Evolutionary conservation across 2,113 vertebrate species (phyloP).

Genomic region (Myiopsitta monachus): DNA sequence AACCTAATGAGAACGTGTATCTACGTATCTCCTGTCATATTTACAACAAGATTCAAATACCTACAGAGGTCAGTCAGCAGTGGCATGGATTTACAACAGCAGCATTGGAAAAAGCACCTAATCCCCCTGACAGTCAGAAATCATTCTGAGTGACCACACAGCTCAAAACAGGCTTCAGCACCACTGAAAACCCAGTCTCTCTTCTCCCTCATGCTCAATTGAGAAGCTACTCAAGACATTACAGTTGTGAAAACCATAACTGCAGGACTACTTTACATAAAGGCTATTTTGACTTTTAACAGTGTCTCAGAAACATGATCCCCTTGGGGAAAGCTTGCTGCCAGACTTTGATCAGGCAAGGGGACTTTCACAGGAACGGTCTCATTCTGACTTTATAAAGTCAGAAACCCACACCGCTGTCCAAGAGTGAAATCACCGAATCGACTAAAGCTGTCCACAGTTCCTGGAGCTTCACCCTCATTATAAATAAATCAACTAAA

Average conservation of each 20-base stretch:
- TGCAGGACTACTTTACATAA: neutral
- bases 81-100: neutral
- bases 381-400: neutral
- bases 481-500: neutral
- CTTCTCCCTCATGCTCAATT: neutral
- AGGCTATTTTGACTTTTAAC: neutral
- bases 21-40: neutral
- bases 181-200: neutral
- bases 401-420: neutral
- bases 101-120: neutral
- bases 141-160: neutral
- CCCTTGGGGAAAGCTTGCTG: neutral
- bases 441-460: neutral
- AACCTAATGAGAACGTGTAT: neutral
- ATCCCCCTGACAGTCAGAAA: neutral
- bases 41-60: neutral
- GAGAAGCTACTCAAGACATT: neutral
- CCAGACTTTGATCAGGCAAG: neutral
- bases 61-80: neutral
- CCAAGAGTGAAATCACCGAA: neutral
- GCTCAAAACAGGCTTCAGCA: neutral
- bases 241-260: neutral
- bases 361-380: accelerated
- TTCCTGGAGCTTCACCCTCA: neutral
- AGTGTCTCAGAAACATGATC: neutral